phyloP scores from a whole-genome alignment of 1,140 invertebrate species.

The Lasaia peninsularis region DNA sequence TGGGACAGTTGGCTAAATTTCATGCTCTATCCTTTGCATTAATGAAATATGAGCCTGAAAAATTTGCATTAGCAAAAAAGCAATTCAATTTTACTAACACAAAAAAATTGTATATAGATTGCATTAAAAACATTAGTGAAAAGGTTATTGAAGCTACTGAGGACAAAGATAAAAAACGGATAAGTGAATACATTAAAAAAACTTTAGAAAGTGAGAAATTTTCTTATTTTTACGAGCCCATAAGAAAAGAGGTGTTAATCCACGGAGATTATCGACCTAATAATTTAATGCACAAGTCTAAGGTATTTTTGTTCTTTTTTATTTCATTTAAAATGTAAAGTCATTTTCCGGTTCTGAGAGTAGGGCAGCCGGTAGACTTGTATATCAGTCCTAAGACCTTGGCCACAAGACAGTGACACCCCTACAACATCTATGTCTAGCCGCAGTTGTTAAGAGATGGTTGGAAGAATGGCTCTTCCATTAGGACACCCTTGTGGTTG shows the following conservation, averaged over 20 bases:
- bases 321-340: no score
- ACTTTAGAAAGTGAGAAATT: constrained; percentile 1
- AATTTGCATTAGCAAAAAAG: constrained; percentile 14
- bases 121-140: constrained; percentile 18
- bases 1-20: constrained; percentile 28
- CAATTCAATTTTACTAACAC: background rate
- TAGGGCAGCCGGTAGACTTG: no score
- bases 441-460: no score
- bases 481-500: no score
- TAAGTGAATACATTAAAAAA: constrained; percentile 17
- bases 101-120: background rate
- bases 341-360: no score
- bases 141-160: constrained; percentile 19
- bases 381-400: no score
- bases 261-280: constrained; percentile 40
- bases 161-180: constrained; percentile 19
- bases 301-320: no score
- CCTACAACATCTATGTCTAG: no score
- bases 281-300: constrained; percentile 34
- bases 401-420: no score
- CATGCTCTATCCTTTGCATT: constrained; percentile 36
- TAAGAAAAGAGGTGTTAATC: constrained; percentile 19
- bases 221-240: constrained; percentile 18
- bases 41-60: constrained; percentile 19
- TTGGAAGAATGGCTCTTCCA: no score